Percentiles rank a stretch among this genome's conserved stretches.
Evolutionary conservation across 2,888 invertebrate species (phyloP).

Genomic region (Microplitis deprimator): DNA sequence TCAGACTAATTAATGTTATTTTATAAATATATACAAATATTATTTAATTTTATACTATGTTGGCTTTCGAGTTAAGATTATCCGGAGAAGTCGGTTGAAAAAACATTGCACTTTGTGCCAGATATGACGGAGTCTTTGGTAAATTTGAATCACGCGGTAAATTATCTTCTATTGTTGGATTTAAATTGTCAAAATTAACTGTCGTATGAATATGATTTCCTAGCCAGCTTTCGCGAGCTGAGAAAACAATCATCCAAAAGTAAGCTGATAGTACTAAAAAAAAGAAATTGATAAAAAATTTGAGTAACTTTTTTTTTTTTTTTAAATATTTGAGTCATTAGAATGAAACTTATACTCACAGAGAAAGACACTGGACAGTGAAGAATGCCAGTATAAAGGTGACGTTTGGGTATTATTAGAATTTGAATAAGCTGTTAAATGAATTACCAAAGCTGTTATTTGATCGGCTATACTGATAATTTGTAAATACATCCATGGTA

Average conservation of each 20-base stretch:
- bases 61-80: constrained; percentile 42
- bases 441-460: constrained; percentile 58
- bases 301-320: constrained; percentile 8
- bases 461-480: constrained; percentile 66
- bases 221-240: constrained; percentile 61
- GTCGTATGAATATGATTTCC: constrained; percentile 34
- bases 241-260: constrained; percentile 64
- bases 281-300: constrained; percentile 28
- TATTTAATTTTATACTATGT: constrained; percentile 41
- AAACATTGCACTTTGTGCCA: constrained; percentile 56
- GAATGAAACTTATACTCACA: constrained; percentile 55
- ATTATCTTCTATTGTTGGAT: constrained; percentile 29
- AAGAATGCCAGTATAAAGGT: constrained; percentile 57
- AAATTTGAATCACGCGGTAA: constrained; percentile 51
- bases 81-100: constrained; percentile 53
- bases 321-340: background rate
- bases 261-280: constrained; percentile 61
- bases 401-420: constrained; percentile 55
- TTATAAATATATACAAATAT: background rate
- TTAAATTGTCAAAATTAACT: constrained; percentile 34
- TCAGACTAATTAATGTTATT: background rate
- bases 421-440: constrained; percentile 54
- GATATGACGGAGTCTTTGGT: constrained; percentile 65
- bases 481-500: constrained; percentile 68
- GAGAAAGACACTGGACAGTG: constrained; percentile 62